phyloP scores from a whole-genome alignment of 2,113 vertebrate genomes.

The Notechis scutatus region DNA sequence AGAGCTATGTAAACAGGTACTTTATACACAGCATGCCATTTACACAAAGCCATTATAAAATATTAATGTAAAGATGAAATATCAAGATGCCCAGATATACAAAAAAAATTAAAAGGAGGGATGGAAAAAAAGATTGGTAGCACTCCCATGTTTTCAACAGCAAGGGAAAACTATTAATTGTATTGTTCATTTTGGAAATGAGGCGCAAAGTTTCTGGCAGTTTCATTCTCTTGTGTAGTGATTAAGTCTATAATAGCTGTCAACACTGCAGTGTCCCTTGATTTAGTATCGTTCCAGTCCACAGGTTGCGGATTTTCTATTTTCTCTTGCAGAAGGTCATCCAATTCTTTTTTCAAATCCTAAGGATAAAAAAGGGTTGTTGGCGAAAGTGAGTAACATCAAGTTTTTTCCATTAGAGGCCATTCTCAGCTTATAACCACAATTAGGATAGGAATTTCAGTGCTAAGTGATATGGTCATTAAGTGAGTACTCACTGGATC shows the following conservation, averaged over 20 bases:
- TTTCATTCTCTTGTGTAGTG: constrained; percentile 87
- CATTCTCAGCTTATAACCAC: background rate
- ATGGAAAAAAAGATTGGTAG: constrained; percentile 12
- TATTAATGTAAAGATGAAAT: constrained; percentile 3
- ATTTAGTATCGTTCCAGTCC: constrained; percentile 82
- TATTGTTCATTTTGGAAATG: constrained; percentile 69
- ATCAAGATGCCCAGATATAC: constrained; percentile 39
- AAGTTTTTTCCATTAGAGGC: background rate
- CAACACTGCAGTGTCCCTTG: constrained; percentile 90
- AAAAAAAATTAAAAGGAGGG: background rate
- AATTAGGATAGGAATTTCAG: background rate
- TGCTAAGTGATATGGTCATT: background rate
- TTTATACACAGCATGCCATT: constrained; percentile 55
- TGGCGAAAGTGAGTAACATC: background rate
- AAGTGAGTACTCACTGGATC: background rate
- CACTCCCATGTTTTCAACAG: background rate
- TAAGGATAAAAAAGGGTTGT: constrained; percentile 47
- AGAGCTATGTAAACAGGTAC: constrained; percentile 25
- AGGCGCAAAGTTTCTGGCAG: constrained; percentile 60
- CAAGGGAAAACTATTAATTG: constrained; percentile 60
- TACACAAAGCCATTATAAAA: constrained; percentile 44
- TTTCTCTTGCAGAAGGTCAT: constrained; percentile 88
- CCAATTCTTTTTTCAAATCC: constrained; percentile 87
- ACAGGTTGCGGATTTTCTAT: constrained; percentile 89
- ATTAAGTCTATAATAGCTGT: constrained; percentile 94